phyloP scores from a whole-genome alignment of 2,888 invertebrate species.

The Mallateleia sp. region DNA sequence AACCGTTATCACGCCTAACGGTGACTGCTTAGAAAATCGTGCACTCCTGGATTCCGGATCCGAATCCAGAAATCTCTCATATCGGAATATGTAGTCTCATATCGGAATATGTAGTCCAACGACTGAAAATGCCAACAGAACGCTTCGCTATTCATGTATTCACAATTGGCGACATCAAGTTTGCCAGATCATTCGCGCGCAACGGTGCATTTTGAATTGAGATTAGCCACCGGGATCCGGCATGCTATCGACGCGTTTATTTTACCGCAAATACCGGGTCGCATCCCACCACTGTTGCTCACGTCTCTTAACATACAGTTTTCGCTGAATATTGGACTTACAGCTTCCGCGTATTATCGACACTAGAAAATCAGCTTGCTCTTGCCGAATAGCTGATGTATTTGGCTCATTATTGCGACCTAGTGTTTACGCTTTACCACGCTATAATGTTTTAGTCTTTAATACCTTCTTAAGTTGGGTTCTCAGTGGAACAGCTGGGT shows the following conservation, averaged over 20 bases:
- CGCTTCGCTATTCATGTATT: neutral
- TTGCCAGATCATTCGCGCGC: too few relatives aligned
- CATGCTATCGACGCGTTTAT: too few relatives aligned
- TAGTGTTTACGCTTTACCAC: neutral
- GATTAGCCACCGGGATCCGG: too few relatives aligned
- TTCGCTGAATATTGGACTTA: neutral
- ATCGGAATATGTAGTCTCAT: neutral
- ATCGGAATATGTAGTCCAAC: too few relatives aligned
- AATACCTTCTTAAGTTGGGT: slow-evolving; percentile 11
- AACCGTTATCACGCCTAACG: too few relatives aligned
- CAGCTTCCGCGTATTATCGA: neutral
- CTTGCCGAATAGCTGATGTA: neutral
- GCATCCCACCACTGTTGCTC: too few relatives aligned
- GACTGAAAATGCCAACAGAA: neutral
- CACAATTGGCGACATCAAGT: neutral
- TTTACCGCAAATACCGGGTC: too few relatives aligned
- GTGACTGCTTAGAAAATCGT: too few relatives aligned
- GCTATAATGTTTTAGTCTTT: neutral
- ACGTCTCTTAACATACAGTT: neutral
- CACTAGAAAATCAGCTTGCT: neutral
- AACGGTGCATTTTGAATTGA: too few relatives aligned
- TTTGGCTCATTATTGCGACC: slow-evolving; percentile 11
- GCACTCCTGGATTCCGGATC: slow-evolving; percentile 8
- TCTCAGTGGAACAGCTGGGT: slow-evolving; percentile 2
- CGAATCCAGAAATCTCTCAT: too few relatives aligned